phyloP scores from a whole-genome alignment of 2,797 vertebrate species.

The Cynopterus sphinx region DNA sequence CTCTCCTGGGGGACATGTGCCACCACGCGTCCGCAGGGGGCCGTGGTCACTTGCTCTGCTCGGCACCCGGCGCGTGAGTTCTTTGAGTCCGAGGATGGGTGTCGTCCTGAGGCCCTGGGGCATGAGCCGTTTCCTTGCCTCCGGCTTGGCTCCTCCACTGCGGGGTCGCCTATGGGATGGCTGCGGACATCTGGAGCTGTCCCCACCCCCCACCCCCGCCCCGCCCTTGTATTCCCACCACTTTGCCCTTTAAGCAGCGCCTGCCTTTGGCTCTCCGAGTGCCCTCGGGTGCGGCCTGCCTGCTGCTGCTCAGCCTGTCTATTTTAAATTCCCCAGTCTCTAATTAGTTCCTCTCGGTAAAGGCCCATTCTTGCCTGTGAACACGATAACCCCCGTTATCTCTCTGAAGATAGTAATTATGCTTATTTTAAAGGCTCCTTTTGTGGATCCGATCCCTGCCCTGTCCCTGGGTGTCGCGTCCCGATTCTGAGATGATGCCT shows the following conservation, averaged over 20 bases:
- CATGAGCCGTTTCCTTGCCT: background rate
- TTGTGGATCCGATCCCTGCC: background rate
- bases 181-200: accelerated
- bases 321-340: conserved; percentile 50
- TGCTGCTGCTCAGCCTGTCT: conserved; percentile 10
- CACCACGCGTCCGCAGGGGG: accelerated
- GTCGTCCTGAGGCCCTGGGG: background rate
- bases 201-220: background rate
- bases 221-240: accelerated
- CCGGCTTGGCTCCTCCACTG: accelerated
- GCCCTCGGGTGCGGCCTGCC: background rate
- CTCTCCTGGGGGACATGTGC: accelerated
- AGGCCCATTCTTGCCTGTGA: conserved; percentile 61
- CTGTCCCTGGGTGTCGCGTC: background rate
- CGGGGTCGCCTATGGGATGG: accelerated
- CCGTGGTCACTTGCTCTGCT: background rate
- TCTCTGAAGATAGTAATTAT: conserved; percentile 63
- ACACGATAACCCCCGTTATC: conserved; percentile 41
- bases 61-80: accelerated
- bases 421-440: conserved; percentile 40
- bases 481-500: background rate
- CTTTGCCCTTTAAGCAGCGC: background rate
- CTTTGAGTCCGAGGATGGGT: background rate
- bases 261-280: background rate
- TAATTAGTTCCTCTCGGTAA: conserved; percentile 66